Evolutionary conservation across 2,113 vertebrate genomes (phyloP).

Genomic region (Nansenia antarctica): DNA sequence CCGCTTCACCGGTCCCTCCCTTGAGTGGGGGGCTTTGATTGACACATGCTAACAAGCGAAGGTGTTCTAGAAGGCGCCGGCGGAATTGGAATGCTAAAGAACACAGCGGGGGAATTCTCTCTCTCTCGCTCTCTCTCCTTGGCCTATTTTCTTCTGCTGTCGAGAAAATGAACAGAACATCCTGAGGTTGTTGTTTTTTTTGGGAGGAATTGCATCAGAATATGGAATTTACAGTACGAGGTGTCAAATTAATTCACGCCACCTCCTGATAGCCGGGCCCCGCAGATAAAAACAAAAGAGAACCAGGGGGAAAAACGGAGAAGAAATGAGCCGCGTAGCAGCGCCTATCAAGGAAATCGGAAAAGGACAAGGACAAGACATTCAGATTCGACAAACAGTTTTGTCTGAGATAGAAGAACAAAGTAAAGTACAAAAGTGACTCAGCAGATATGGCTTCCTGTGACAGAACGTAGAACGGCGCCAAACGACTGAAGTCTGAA

Average conservation of each 20-base stretch:
- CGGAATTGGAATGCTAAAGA: conserved; percentile 55
- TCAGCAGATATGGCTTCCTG: not conserved
- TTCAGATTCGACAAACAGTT: conserved; percentile 25
- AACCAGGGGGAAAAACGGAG: not conserved
- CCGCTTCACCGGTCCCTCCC: conserved; percentile 47
- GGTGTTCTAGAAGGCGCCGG: conserved; percentile 52
- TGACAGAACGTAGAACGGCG: not conserved
- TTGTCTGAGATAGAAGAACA: conserved; percentile 1
- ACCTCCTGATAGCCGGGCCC: not conserved
- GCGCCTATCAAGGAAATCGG: too few relatives aligned
- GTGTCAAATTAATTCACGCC: conserved; percentile 38
- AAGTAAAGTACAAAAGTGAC: not conserved
- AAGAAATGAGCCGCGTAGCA: too few relatives aligned
- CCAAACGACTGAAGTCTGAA: conserved; percentile 9
- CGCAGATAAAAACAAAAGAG: not conserved
- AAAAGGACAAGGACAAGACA: not conserved
- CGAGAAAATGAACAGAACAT: conserved; percentile 29
- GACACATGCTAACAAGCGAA: conserved; percentile 75
- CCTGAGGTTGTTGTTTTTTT: not conserved
- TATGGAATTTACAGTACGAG: conserved; percentile 33
- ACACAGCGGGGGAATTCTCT: conserved; percentile 57
- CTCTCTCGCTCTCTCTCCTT: too few relatives aligned
- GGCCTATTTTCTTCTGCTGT: conserved; percentile 23
- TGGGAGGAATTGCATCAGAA: conserved; percentile 16
- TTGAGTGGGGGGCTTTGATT: conserved; percentile 56